phyloP scores from a whole-genome alignment of 2,113 vertebrate species.

The Anthoscopus minutus region DNA sequence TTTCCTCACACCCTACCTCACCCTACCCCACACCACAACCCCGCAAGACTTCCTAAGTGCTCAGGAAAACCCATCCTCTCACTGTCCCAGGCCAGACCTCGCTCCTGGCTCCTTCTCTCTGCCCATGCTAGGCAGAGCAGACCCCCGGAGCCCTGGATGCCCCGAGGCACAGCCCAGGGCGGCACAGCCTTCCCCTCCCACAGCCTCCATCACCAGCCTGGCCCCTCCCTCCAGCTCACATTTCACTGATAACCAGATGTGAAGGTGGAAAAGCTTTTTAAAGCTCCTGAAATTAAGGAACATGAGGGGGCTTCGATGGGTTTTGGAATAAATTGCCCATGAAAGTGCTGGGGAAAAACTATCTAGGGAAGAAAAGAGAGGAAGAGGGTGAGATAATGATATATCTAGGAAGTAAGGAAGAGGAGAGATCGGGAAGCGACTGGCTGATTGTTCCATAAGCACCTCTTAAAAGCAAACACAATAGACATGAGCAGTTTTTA shows the following conservation, averaged over 20 bases:
- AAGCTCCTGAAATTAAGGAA: constrained; percentile 20
- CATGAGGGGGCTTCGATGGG: neutral
- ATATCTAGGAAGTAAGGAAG: neutral
- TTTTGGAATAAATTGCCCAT: constrained; percentile 61
- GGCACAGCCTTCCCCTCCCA: neutral
- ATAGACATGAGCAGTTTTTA: constrained; percentile 68
- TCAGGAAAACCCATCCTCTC: accelerated
- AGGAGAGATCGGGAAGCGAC: constrained; percentile 7
- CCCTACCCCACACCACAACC: no score
- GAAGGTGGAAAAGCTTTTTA: neutral
- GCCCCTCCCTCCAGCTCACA: neutral
- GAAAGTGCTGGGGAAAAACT: constrained; percentile 54
- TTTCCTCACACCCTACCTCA: neutral
- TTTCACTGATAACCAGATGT: neutral
- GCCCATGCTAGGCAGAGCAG: accelerated
- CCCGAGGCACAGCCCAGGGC: accelerated
- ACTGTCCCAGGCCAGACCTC: neutral
- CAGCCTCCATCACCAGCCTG: neutral
- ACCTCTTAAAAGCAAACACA: constrained; percentile 69
- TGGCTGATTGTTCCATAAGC: constrained; percentile 59
- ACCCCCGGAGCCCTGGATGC: neutral
- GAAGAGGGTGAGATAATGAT: neutral
- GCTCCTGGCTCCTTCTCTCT: neutral
- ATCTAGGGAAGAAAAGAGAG: neutral
- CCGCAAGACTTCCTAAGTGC: accelerated